A percentile compares a stretch with the other conserved stretches of the same genome.
Evolutionary conservation across 2,888 invertebrate genomes (phyloP).

Genomic region (Drosophila kanekoi): DNA sequence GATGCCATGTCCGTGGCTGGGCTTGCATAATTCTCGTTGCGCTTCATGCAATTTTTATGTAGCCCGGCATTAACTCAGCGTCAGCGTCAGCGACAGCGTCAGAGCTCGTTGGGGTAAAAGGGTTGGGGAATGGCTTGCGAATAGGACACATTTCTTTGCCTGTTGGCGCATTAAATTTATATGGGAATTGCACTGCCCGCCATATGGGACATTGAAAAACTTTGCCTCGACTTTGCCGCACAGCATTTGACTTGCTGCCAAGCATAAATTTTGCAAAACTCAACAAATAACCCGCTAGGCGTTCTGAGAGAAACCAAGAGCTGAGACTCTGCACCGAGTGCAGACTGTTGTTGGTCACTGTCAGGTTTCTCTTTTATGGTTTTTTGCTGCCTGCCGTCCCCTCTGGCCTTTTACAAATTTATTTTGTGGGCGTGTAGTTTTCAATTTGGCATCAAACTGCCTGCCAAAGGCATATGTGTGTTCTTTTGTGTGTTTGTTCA

Average conservation of each 20-base stretch:
- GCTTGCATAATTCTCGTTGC: slow-evolving; percentile 75
- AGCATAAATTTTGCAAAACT: slow-evolving; percentile 79
- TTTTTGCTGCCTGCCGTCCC: slow-evolving; percentile 16
- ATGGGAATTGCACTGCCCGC: slow-evolving; percentile 67
- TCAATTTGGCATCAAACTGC: slow-evolving; percentile 70
- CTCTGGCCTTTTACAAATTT: slow-evolving; percentile 56
- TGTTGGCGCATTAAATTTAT: slow-evolving; percentile 80
- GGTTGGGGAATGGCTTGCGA: not conserved
- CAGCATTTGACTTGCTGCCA: slow-evolving; percentile 77
- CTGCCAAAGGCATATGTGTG: slow-evolving; percentile 50
- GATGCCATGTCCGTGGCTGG: slow-evolving; percentile 22
- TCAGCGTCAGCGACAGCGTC: slow-evolving; percentile 11
- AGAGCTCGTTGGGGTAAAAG: not conserved
- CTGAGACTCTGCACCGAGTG: slow-evolving; percentile 27
- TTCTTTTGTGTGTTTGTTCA: slow-evolving; percentile 11
- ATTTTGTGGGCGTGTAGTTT: slow-evolving; percentile 77
- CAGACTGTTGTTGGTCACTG: slow-evolving; percentile 67
- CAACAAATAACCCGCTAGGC: slow-evolving; percentile 69
- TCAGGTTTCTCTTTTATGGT: slow-evolving; percentile 37
- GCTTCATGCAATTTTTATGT: slow-evolving; percentile 79
- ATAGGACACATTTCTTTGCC: slow-evolving; percentile 68
- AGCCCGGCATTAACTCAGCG: slow-evolving; percentile 70
- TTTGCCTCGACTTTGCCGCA: slow-evolving; percentile 42
- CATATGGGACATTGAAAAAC: slow-evolving; percentile 43
- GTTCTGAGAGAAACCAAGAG: slow-evolving; percentile 22